A percentile compares a stretch with the other conserved stretches of the same genome.
phyloP scores from a whole-genome alignment of 2,888 invertebrate species.

The Drosophila putrida region DNA sequence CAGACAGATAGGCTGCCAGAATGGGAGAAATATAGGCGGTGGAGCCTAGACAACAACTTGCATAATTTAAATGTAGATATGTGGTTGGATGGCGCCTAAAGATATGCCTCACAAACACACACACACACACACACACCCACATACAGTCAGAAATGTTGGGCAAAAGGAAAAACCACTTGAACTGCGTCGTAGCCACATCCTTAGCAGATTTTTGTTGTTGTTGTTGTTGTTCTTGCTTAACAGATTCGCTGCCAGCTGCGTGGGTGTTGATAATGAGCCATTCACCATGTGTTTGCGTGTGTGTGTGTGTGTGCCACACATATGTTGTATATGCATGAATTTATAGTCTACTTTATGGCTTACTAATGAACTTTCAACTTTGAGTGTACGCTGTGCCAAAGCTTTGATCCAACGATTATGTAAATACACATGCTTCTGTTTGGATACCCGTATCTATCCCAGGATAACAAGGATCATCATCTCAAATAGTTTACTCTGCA shows the following conservation, averaged over 20 bases:
- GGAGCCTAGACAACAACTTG: conserved; percentile 71
- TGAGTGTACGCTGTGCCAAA: conserved; percentile 28
- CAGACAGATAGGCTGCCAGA: conserved; percentile 35
- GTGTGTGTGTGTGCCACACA: conserved; percentile 44
- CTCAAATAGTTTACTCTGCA: conserved; percentile 28
- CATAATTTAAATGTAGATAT: conserved; percentile 81
- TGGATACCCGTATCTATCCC: conserved; percentile 24
- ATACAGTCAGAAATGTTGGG: conserved; percentile 18
- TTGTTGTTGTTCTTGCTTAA: conserved; percentile 46
- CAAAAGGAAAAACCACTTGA: conserved; percentile 75
- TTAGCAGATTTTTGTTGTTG: conserved; percentile 38
- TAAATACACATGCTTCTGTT: conserved; percentile 23
- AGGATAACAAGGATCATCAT: conserved; percentile 24
- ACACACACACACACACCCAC: not conserved
- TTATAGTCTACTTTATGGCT: conserved; percentile 80
- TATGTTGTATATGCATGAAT: conserved; percentile 59
- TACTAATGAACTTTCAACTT: conserved; percentile 80
- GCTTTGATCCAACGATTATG: conserved; percentile 62
- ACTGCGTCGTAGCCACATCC: conserved; percentile 55
- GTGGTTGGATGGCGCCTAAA: conserved; percentile 79
- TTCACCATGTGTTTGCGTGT: conserved; percentile 45
- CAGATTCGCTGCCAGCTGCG: conserved; percentile 44
- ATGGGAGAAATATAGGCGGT: conserved; percentile 46
- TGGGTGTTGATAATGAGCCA: conserved; percentile 78
- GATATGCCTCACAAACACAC: conserved; percentile 57